phyloP scores from a whole-genome alignment of 2,888 invertebrate genomes.

The Trachelus iudaicus region DNA sequence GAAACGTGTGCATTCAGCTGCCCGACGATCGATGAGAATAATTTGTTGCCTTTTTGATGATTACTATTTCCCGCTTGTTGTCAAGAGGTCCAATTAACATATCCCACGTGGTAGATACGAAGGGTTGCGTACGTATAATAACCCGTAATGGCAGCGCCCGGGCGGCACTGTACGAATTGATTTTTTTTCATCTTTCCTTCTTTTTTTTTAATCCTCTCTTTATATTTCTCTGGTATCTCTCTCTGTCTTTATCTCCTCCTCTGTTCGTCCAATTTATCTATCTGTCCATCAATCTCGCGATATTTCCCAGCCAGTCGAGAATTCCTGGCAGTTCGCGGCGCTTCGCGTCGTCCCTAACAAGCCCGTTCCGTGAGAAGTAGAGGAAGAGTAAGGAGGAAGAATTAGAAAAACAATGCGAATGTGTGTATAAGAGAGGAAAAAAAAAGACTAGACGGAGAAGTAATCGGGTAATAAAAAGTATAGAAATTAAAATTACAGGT shows the following conservation, averaged over 20 bases:
- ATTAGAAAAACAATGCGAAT: neutral
- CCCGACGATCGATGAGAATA: constrained; percentile 53
- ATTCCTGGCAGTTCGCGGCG: neutral
- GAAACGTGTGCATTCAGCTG: neutral
- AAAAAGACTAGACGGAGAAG: neutral
- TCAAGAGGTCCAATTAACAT: constrained; percentile 6
- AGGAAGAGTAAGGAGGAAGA: neutral
- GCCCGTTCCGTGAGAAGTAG: neutral
- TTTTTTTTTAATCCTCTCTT: neutral
- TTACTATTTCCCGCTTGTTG: constrained; percentile 41
- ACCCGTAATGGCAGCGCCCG: constrained; percentile 41
- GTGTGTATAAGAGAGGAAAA: neutral
- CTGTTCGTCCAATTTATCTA: constrained; percentile 27
- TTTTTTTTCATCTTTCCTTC: constrained; percentile 4
- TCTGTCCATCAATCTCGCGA: neutral
- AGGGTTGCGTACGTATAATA: constrained; percentile 33
- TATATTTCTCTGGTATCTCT: constrained; percentile 16
- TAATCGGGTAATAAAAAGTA: neutral
- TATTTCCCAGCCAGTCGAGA: neutral
- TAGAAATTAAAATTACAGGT: neutral
- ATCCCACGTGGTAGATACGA: neutral
- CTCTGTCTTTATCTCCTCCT: constrained; percentile 32
- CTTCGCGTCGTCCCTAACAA: neutral
- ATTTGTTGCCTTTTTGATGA: constrained; percentile 54
- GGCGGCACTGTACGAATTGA: constrained; percentile 2